Base-by-base conservation (phyloP, 2,888 invertebrate genomes). In the Lutraria lutraria region DNA sequence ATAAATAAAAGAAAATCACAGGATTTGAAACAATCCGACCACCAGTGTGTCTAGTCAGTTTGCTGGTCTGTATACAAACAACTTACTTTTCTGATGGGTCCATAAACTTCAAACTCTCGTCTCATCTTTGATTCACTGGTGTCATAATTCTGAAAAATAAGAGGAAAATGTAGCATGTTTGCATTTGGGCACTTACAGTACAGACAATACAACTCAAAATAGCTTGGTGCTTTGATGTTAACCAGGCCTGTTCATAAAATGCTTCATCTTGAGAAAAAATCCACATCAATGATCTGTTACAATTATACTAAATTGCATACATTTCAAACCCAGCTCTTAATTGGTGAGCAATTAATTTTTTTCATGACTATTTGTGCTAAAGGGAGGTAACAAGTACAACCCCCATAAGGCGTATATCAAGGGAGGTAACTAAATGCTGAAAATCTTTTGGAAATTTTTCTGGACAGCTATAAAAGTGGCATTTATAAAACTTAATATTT, bases 101-200 rank as follows among this genome's bases (percentile, higher is more conserved):
- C 99, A 97, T 99, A 99, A 34, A 98, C 98, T 97, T 99, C 99
- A 97, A 99, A 99, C 96, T 99, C 99, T 97, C 99, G 98, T 89
- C 99, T 97, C 29, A 99, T 97, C 96, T 99, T 99, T 0, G 99
- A 99, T 97, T 99, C 99, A 0, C 99, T 99, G 0, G 99, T 99
- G 97, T 99, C 99, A 97, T 99, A 99, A 97, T 99, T 99, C 99
- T 99, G 97, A 91, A 97, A 97, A 94, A 93, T 93, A 56, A 81
- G 31, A 72, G 25, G 25, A 79, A 83, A 76, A 81, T 34, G 31
- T 25, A 76, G 31, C 76, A 76, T 76, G 63, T 25, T 25, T 63
- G 31, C 34, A 76, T 76, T 76, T 76, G 31, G 34, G 13, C 34
- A 76, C 34, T 76, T 76, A 34, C 43, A 31, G 19, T 16, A 2